Percentiles rank a stretch among this genome's conserved stretches.
Evolutionary conservation across 2,113 vertebrate species (phyloP).

Genomic region (Indri indri): DNA sequence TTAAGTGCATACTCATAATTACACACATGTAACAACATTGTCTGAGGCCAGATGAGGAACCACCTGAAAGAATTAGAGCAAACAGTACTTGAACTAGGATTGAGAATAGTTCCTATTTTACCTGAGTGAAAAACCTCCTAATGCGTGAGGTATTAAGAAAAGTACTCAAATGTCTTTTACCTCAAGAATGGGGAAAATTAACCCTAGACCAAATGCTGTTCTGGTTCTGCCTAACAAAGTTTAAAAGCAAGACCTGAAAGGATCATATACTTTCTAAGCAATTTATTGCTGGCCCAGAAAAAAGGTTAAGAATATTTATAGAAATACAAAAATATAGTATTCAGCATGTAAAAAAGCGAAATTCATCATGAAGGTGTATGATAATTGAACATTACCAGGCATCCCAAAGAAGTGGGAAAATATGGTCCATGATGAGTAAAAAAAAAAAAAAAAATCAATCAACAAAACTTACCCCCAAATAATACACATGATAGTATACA

Average conservation of each 20-base stretch:
- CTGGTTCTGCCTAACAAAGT: background rate
- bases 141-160: background rate
- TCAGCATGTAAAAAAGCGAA: background rate
- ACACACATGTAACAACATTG: background rate
- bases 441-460: background rate
- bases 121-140: background rate
- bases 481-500: background rate
- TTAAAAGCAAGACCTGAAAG: slow-evolving; percentile 7
- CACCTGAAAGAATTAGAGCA: background rate
- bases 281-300: background rate
- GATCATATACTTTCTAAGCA: background rate
- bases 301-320: background rate
- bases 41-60: background rate
- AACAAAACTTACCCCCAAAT: background rate
- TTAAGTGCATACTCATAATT: background rate
- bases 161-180: background rate
- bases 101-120: background rate
- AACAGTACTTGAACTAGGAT: background rate
- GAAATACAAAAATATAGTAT: background rate
- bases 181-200: background rate
- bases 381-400: background rate
- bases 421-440: background rate
- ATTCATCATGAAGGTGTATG: background rate
- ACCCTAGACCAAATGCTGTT: background rate
- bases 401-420: background rate